Evolutionary conservation across 2,113 vertebrate genomes (phyloP), one percentile per base, ranked within the genome.

Genomic region (Hoplias malabaricus): DNA sequence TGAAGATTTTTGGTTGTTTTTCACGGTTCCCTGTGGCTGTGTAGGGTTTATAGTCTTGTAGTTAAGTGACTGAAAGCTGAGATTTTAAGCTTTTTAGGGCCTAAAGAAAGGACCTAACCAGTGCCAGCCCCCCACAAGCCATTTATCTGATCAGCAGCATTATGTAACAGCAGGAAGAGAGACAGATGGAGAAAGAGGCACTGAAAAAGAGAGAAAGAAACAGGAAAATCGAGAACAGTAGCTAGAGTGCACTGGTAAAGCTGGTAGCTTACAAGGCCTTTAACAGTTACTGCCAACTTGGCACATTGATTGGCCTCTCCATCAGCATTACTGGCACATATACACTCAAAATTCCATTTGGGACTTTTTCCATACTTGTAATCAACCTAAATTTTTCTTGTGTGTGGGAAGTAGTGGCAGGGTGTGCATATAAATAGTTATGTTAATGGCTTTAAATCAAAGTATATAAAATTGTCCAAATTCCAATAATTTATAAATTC

Each of bases 51-150:
- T 50, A 7, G n/a, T 63, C n/a, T 63, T 27, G 33, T 63, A 34
- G 14, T 27, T 23, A 46, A 38, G 19, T 62, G 29, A 9, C 57
- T 48, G 40, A 78, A 54, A 81, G 36, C 8, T 74, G 57, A 46
- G 84, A 79, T 76, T 76, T 31, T 79, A 33, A 65, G 46, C 61
- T 34, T 27, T 13, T 53, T 5, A 29, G 62, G 43, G n/a, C 42
- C 36, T 53, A 66, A 54, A 13, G 46, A 54, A 11, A 48, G 62
- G 48, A 66, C 36, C 54, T 34, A 67, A 42, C 21, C 33, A 36
- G 61, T 3, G 10, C 73, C 43, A 38, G 21, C 33, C 21, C 48
- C 21, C 9, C 10, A 13, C 31, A 54, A 36, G 33, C 53, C 10
- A 33, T 0, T 33, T 13, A 1, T 40, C 31, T 65, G 57, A 73